Conservation (phyloP, 2,113 vertebrate species). For the Percina caprodes region DNA sequence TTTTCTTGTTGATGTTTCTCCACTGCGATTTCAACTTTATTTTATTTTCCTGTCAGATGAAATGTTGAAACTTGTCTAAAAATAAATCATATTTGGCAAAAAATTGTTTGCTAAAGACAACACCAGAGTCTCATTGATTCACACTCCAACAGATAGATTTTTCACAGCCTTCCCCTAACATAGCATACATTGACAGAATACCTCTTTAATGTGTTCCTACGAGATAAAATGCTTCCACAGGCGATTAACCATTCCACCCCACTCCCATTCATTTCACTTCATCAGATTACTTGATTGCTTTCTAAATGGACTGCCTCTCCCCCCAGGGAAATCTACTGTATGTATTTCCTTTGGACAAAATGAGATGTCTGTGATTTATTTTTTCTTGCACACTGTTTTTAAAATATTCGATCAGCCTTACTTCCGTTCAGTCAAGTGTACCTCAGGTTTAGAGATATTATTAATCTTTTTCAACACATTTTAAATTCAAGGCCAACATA, state of each 20-base stretch:
- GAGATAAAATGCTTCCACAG: constrained; percentile 72
- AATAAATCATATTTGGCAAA: constrained; percentile 53
- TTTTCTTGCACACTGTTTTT: constrained; percentile 32
- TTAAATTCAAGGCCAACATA: constrained; percentile 21
- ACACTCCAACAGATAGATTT: constrained; percentile 63
- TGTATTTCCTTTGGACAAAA: constrained; percentile 60
- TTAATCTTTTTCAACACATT: constrained; percentile 36
- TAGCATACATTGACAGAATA: constrained; percentile 63
- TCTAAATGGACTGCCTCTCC: constrained; percentile 63
- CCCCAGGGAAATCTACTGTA: constrained; percentile 39
- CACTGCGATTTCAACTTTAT: neutral
- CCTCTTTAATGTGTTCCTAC: constrained; percentile 72
- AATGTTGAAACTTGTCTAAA: constrained; percentile 38
- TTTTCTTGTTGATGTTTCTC: constrained; percentile 7
- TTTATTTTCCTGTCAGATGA: constrained; percentile 1
- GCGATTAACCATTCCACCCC: constrained; percentile 66
- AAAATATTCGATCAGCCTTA: constrained; percentile 28
- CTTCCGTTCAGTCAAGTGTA: constrained; percentile 35
- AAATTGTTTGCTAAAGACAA: constrained; percentile 59
- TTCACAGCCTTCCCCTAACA: constrained; percentile 63
- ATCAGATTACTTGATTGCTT: constrained; percentile 72
- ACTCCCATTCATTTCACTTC: constrained; percentile 71
- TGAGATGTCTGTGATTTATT: constrained; percentile 49
- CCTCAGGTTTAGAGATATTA: constrained; percentile 29
- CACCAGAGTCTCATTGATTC: constrained; percentile 59